Percentiles rank a stretch among this genome's conserved stretches.
phyloP scores from a whole-genome alignment of 1,140 invertebrate genomes.

The Sarcophaga peregrina region DNA sequence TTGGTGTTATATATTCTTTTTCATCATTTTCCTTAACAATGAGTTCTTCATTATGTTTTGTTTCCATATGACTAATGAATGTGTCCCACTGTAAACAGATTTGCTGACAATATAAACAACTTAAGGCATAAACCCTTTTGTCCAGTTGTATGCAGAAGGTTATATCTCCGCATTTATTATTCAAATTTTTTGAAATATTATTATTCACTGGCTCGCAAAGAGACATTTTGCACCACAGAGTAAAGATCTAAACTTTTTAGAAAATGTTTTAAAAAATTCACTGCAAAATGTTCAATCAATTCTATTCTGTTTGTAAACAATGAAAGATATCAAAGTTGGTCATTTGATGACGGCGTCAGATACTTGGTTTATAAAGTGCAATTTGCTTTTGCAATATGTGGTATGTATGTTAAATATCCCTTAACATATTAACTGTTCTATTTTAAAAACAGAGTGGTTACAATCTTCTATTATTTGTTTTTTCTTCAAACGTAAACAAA shows the following conservation, averaged over 20 bases:
- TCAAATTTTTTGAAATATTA: not conserved
- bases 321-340: too few relatives aligned
- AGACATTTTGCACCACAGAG: too few relatives aligned
- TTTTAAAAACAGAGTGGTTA: not conserved
- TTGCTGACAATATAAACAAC: slow-evolving; percentile 9
- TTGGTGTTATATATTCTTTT: not conserved
- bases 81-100: slow-evolving; percentile 32
- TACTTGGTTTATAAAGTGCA: too few relatives aligned
- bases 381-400: not conserved
- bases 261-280: too few relatives aligned
- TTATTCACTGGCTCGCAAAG: not conserved
- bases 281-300: too few relatives aligned
- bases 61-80: slow-evolving; percentile 7
- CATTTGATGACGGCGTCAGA: too few relatives aligned
- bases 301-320: too few relatives aligned
- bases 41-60: not conserved
- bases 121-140: slow-evolving; percentile 13
- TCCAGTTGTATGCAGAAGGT: not conserved
- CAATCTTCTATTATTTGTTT: not conserved
- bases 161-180: slow-evolving; percentile 29
- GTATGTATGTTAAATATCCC: not conserved
- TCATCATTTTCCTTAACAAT: not conserved
- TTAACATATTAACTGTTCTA: not conserved
- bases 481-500: not conserved
- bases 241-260: too few relatives aligned